A percentile compares a stretch with the other conserved stretches of the same genome.
Evolutionary conservation across 2,113 vertebrate genomes (phyloP).

Genomic region (Anoura caudifer): DNA sequence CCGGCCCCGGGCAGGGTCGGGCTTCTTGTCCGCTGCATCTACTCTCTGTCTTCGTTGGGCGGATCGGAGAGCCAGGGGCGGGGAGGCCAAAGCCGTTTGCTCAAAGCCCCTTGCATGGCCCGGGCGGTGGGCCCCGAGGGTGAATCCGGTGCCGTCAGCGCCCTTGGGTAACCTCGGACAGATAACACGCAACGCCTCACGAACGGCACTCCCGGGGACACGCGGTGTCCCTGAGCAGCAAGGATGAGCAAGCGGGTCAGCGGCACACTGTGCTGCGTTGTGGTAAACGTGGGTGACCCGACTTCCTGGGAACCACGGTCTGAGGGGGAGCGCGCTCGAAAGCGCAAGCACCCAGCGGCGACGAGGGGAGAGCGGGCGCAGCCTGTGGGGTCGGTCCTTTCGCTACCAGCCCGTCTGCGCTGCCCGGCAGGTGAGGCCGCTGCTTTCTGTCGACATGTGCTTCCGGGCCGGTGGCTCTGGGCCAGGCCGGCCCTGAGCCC

Average conservation of each 20-base stretch:
- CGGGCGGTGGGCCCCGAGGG: background rate
- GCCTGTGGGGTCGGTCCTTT: no score
- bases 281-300: conserved; percentile 56
- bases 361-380: no score
- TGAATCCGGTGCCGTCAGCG: background rate
- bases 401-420: no score
- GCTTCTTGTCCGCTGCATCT: background rate
- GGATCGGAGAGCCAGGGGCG: background rate
- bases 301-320: background rate
- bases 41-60: background rate
- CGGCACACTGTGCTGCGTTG: conserved; percentile 48
- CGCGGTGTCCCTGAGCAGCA: conserved; percentile 37
- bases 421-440: no score
- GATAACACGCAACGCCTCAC: conserved; percentile 25
- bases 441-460: no score
- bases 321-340: background rate
- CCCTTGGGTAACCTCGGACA: conserved; percentile 10
- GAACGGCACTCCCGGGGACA: conserved; percentile 24
- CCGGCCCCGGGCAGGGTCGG: rapidly evolving
- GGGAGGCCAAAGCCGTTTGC: background rate
- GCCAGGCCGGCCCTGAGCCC: no score
- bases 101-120: background rate
- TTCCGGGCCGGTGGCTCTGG: no score
- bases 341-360: no score
- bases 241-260: conserved; percentile 49